Evolutionary conservation across 2,888 invertebrate species (phyloP).

Genomic region (Linnaemya tessellans): DNA sequence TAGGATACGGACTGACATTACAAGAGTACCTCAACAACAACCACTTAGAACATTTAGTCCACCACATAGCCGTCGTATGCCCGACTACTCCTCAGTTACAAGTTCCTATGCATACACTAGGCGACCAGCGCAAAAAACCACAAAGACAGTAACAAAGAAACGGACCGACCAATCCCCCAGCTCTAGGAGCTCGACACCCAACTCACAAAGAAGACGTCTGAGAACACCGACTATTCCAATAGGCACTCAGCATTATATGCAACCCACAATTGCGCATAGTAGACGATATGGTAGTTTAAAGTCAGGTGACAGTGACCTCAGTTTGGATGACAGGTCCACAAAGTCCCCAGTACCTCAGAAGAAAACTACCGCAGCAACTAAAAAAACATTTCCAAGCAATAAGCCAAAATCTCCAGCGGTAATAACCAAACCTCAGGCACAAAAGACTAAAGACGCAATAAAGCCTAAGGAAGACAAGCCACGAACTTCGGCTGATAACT

Average conservation of each 20-base stretch:
- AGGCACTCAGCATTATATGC: conserved; percentile 85
- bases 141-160: conserved; percentile 57
- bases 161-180: conserved; percentile 37
- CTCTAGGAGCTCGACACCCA: conserved; percentile 59
- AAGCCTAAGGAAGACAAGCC: conserved; percentile 69
- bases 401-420: conserved; percentile 37
- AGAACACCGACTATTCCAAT: conserved; percentile 76
- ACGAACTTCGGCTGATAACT: background rate
- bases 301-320: conserved; percentile 48
- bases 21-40: conserved; percentile 77
- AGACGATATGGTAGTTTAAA: conserved; percentile 84
- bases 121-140: conserved; percentile 69
- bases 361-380: conserved; percentile 74
- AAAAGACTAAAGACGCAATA: conserved; percentile 76
- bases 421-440: conserved; percentile 26
- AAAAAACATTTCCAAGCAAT: conserved; percentile 65
- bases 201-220: conserved; percentile 69
- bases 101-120: conserved; percentile 69
- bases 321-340: conserved; percentile 73
- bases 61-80: conserved; percentile 68
- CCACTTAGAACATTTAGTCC: conserved; percentile 77
- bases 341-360: conserved; percentile 76
- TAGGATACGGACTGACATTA: conserved; percentile 78
- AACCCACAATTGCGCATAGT: conserved; percentile 85
- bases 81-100: conserved; percentile 68